Evolutionary conservation across 2,888 invertebrate species (phyloP).

Genomic region (Pachliopta kotzebuea): DNA sequence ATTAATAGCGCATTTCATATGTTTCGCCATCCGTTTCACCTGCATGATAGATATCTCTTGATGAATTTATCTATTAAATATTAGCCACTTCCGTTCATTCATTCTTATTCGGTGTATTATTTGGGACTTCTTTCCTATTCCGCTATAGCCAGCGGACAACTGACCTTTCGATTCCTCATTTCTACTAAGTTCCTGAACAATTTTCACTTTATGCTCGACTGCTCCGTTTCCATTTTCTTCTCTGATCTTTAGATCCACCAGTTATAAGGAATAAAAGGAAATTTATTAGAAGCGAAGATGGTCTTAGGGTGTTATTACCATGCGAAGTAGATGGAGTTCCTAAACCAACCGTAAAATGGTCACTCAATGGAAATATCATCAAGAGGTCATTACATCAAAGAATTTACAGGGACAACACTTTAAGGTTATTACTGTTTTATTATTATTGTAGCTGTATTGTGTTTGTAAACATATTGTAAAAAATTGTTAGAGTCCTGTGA

Average conservation of each 20-base stretch:
- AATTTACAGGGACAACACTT: slow-evolving; percentile 39
- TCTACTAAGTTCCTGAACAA: too few species aligned
- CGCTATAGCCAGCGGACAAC: too few species aligned
- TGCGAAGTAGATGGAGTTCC: slow-evolving; percentile 47
- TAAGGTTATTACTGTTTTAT: slow-evolving; percentile 38
- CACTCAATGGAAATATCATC: slow-evolving; percentile 36
- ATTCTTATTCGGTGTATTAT: too few species aligned
- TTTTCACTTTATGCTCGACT: neutral
- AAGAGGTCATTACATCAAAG: slow-evolving; percentile 29
- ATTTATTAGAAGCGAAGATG: slow-evolving; percentile 33
- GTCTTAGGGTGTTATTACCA: slow-evolving; percentile 36
- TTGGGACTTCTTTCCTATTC: too few species aligned
- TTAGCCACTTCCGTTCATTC: too few species aligned
- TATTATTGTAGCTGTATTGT: neutral
- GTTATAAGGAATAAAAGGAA: slow-evolving; percentile 33
- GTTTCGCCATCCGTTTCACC: too few species aligned
- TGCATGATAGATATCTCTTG: too few species aligned
- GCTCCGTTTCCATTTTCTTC: neutral
- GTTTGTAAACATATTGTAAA: neutral
- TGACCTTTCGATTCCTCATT: too few species aligned
- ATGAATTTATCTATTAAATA: too few species aligned
- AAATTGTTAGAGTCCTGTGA: too few species aligned
- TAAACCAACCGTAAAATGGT: slow-evolving; percentile 45
- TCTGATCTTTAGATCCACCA: slow-evolving; percentile 44
- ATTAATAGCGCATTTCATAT: too few species aligned